These are phyloP conservation scores for Argya squamiceps DNA, from an alignment of 2,797 vertebrate species.

Conservation along the genomic window DNA sequence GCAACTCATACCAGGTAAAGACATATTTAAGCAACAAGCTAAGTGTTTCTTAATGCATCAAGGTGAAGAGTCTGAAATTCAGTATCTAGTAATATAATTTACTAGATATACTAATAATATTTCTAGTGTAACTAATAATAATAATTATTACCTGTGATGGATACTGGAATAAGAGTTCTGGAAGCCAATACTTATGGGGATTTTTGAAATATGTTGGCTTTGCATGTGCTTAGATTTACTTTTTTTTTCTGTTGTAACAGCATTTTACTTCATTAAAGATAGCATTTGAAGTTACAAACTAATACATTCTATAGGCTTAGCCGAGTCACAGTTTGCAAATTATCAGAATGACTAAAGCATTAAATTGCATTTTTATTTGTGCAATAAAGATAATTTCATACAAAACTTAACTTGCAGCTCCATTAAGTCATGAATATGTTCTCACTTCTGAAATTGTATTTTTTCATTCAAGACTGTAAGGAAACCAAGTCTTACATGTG, in stretches of 20 bases:
- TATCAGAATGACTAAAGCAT: not conserved
- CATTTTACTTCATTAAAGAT: not conserved
- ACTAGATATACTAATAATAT: not conserved
- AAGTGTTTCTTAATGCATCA: not conserved
- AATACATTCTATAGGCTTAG: not conserved
- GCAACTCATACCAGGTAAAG: not conserved
- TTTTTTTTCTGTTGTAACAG: not conserved
- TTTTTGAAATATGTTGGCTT: not conserved
- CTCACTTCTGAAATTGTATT: not conserved
- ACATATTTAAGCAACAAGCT: not conserved
- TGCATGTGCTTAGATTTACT: not conserved
- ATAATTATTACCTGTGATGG: not conserved
- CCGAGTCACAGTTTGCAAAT: not conserved
- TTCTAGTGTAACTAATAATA: not conserved
- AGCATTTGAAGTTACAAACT: not conserved
- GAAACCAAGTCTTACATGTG: not conserved
- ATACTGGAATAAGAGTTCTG: not conserved
- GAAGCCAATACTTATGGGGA: not conserved
- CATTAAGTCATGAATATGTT: not conserved
- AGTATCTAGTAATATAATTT: not conserved
- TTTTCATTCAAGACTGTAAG: not conserved
- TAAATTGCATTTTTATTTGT: constrained; percentile 6
- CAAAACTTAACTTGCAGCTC: not conserved
- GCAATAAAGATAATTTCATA: not conserved
- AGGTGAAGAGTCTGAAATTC: not conserved